Percentiles rank a stretch among this genome's conserved stretches.
These are phyloP conservation scores for Gobiocypris rarus DNA, from an alignment of 2,113 vertebrate species.

Conservation along the genomic window DNA sequence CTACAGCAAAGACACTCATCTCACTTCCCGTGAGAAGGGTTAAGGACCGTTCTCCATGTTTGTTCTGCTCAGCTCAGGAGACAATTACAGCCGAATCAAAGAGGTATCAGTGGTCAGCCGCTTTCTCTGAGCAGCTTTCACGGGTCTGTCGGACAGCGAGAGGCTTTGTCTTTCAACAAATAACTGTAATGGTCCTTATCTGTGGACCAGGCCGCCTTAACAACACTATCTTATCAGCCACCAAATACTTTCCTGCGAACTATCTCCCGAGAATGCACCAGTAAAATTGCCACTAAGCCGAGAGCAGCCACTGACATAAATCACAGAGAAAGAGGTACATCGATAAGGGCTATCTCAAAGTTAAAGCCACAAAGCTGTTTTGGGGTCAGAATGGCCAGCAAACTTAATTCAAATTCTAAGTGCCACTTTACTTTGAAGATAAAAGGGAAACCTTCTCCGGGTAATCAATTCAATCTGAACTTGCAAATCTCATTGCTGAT, in stretches of 20 bases:
- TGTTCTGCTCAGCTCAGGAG: neutral
- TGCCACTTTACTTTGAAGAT: constrained; percentile 53
- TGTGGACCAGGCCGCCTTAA: constrained; percentile 20
- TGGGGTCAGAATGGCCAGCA: constrained; percentile 40
- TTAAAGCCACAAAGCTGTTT: constrained; percentile 50
- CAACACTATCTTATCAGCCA: constrained; percentile 52
- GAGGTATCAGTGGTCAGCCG: constrained; percentile 11
- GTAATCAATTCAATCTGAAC: constrained; percentile 57
- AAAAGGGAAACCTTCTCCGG: constrained; percentile 35
- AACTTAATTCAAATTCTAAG: constrained; percentile 61
- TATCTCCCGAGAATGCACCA: constrained; percentile 55
- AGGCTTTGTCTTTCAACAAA: constrained; percentile 49
- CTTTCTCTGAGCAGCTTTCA: constrained; percentile 12
- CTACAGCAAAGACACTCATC: neutral
- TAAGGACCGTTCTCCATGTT: neutral
- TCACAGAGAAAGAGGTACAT: constrained; percentile 59
- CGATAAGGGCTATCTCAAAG: constrained; percentile 66
- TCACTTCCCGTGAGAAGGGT: neutral
- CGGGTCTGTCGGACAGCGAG: constrained; percentile 33
- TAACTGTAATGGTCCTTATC: constrained; percentile 59
- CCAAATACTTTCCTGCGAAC: constrained; percentile 44
- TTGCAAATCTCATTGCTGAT: constrained; percentile 55
- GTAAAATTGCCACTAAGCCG: constrained; percentile 64
- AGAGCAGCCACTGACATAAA: constrained; percentile 63
- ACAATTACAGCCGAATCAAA: constrained; percentile 12